Base-by-base conservation (phyloP, 2,797 vertebrate species). In the Gobio occitaniae region DNA sequence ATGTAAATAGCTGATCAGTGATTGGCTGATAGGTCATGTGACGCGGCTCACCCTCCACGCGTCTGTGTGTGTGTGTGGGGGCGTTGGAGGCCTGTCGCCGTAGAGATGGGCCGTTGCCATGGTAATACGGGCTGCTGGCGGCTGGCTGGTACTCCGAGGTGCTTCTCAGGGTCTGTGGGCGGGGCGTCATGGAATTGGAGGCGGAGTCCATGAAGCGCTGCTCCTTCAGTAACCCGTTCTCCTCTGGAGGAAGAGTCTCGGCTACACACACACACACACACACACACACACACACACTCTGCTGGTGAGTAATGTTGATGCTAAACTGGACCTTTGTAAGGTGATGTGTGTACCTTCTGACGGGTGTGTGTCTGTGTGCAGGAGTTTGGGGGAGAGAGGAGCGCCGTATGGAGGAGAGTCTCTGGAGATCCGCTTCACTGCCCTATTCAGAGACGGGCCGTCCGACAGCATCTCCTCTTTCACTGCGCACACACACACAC, bases 361-460 rank as follows among this genome's bases (percentile, higher is more conserved):
- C 13, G 95, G 95, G 90, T 96, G 96, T 76, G 93, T 93, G 86
- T 96, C 95, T 3, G 93, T 94, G 86, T 96, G 96, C 86, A 96
- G 89, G 80, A 96, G 93, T 92, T 98, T 98, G 41, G 97, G 96
- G 56, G 97, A 97, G 83, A 97, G 93, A 56, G 97, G 95, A 66
- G 94, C 96, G 32, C 94, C 91, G 10, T 96, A 97, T 0, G 95
- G 92, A 0, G 95, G 94, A 80, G 96, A 96, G 82, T 97, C 93
- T 81, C 96, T 95, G 84, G 95, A 93, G 88, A 96, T 95, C 84
- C 96, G 94, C 92, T 99, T 99, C 89, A 93, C 88, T 54, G 88
- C 95, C 79, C 95, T 94, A 85, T 91, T 95, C 87, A 95, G 89
- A 82, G 94, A 91, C 0, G 93, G 93, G 8, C 90, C 61, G 10